phyloP scores from a whole-genome alignment of 1,140 invertebrate species.

The Leptonema lineaticorne region DNA sequence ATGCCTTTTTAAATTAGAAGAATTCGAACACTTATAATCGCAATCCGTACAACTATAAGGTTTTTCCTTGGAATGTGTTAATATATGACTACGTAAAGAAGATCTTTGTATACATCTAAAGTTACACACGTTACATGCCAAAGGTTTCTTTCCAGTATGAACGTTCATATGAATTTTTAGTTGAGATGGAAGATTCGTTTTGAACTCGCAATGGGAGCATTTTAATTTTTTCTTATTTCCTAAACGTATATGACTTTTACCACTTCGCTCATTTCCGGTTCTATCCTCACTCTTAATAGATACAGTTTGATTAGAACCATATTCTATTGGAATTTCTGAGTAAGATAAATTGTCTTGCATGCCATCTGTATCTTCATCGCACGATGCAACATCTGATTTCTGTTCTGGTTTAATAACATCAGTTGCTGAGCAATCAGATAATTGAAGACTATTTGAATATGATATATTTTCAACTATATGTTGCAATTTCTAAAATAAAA shows the following conservation, averaged over 20 bases:
- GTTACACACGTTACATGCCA: not conserved
- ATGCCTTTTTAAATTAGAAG: slow-evolving; percentile 18
- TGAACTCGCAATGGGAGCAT: slow-evolving; percentile 2
- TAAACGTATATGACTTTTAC: not conserved
- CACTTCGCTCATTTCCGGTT: not conserved
- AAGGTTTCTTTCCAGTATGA: slow-evolving; percentile 5
- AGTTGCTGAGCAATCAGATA: not conserved
- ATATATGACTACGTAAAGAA: not conserved
- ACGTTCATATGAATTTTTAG: slow-evolving; percentile 2
- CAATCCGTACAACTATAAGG: slow-evolving; percentile 15
- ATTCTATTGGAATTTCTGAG: not conserved
- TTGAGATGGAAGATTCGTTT: not conserved
- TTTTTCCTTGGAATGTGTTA: slow-evolving; percentile 13
- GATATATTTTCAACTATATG: not conserved
- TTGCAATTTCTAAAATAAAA: not conserved
- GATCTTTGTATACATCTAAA: slow-evolving; percentile 9
- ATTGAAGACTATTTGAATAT: not conserved
- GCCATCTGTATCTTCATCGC: not conserved
- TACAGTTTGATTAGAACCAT: not conserved
- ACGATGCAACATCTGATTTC: not conserved
- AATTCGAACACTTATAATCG: slow-evolving; percentile 10
- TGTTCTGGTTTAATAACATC: not conserved
- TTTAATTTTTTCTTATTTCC: not conserved
- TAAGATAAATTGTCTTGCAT: not conserved
- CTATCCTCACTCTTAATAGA: not conserved